Conservation (phyloP, 2,888 invertebrate species). For the Apamea epomidion region DNA sequence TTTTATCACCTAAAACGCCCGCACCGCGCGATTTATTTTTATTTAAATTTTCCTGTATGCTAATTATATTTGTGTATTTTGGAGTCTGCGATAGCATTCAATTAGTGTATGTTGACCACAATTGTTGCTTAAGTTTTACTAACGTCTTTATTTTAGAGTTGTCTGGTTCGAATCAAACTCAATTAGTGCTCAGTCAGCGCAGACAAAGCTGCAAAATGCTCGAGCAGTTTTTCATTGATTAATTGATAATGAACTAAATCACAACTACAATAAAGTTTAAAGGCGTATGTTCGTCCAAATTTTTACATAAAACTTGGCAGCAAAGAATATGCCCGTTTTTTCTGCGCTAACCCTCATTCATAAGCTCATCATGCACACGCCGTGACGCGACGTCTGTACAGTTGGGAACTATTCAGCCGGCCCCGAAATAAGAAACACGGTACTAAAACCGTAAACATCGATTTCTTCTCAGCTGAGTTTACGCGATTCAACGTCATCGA, state of each 20-base stretch:
- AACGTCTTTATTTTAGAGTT: not conserved
- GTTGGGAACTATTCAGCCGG: not conserved
- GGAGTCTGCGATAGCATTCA: not conserved
- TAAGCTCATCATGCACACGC: not conserved
- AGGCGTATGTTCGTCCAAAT: not conserved
- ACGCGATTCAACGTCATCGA: not conserved
- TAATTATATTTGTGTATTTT: slow-evolving; percentile 11
- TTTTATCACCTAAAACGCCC: slow-evolving; percentile 1
- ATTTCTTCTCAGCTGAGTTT: not conserved
- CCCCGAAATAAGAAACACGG: not conserved
- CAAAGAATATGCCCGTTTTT: not conserved
- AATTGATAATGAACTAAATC: not conserved
- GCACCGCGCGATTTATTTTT: not conserved
- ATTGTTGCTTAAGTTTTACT: no score
- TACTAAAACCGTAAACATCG: not conserved
- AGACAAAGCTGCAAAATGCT: not conserved
- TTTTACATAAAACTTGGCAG: not conserved
- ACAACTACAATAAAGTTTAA: not conserved
- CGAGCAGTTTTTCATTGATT: not conserved
- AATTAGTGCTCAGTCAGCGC: not conserved
- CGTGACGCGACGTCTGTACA: not conserved
- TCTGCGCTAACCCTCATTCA: not conserved
- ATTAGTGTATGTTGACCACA: not conserved
- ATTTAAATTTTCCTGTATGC: slow-evolving; percentile 10
- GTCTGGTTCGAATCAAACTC: not conserved